Evolutionary conservation across 2,888 invertebrate species (phyloP).

Genomic region (Mimachlamys varia): DNA sequence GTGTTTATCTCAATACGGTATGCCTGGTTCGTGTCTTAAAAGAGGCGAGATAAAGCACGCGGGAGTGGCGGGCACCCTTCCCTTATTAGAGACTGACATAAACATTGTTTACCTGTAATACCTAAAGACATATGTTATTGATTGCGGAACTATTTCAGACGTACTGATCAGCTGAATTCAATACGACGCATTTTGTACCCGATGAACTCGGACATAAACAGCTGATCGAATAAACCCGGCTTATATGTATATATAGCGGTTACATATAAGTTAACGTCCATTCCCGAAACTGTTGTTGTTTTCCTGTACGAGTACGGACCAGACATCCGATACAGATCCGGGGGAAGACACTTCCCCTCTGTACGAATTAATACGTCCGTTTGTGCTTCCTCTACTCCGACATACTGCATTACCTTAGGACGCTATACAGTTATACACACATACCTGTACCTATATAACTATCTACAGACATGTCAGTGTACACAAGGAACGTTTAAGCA

Average conservation of each 20-base stretch:
- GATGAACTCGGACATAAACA: not conserved
- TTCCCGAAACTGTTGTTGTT: not conserved
- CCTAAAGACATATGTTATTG: not conserved
- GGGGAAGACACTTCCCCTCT: not conserved
- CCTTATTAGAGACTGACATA: not conserved
- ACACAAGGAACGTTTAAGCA: too few species aligned
- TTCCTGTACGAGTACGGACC: not conserved
- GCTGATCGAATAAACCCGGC: not conserved
- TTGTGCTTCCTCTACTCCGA: not conserved
- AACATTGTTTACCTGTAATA: not conserved
- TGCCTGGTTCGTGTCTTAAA: not conserved
- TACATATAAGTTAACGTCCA: not conserved
- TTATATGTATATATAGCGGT: too few species aligned
- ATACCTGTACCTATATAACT: too few species aligned
- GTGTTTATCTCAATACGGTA: conserved; percentile 19
- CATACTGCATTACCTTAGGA: not conserved
- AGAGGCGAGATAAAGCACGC: not conserved
- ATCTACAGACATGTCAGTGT: too few species aligned
- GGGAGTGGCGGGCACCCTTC: not conserved
- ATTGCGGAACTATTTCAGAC: not conserved
- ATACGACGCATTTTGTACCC: not conserved
- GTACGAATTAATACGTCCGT: not conserved
- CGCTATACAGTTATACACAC: not conserved
- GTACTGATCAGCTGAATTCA: not conserved
- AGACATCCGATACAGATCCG: not conserved